Conservation (phyloP, 2,888 invertebrate species). For the Rhagophthalmus giganteus region DNA sequence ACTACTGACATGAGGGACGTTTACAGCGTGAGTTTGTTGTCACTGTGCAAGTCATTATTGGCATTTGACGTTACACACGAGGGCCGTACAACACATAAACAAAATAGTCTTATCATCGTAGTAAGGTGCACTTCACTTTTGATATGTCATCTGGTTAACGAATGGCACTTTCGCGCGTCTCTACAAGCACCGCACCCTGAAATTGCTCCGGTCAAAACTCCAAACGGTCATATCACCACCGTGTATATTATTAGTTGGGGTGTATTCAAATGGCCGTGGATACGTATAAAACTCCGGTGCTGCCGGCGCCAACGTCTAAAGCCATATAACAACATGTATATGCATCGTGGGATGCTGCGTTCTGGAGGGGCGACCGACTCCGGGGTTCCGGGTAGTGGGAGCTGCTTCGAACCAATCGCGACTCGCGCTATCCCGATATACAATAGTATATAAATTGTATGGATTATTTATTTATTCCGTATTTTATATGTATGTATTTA, state of each 20-base stretch:
- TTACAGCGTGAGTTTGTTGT: conserved; percentile 2
- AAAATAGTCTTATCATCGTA: conserved; percentile 18
- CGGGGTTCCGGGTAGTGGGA: conserved; percentile 37
- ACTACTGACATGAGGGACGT: conserved; percentile 3
- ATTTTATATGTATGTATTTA: conserved; percentile 56
- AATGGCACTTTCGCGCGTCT: conserved; percentile 22
- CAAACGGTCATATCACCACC: conserved; percentile 15
- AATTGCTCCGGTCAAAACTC: conserved; percentile 12
- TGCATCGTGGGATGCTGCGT: conserved; percentile 53
- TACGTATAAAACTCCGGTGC: conserved; percentile 38
- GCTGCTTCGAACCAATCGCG: conserved; percentile 35
- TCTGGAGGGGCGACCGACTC: conserved; percentile 47
- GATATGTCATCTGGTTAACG: conserved; percentile 24
- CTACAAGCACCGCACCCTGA: conserved; percentile 16
- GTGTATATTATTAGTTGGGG: conserved; percentile 24
- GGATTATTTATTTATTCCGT: conserved; percentile 59
- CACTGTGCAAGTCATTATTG: conserved; percentile 8
- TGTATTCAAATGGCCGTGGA: conserved; percentile 27
- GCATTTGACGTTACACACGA: conserved; percentile 1
- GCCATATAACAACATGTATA: conserved; percentile 54
- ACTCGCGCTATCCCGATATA: conserved; percentile 48
- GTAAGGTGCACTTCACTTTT: conserved; percentile 29
- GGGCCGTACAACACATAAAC: conserved; percentile 14
- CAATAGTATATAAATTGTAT: conserved; percentile 59
- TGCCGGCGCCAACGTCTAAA: conserved; percentile 49